phyloP scores from a whole-genome alignment of 2,113 vertebrate species.

The Gallinago jamesoni region DNA sequence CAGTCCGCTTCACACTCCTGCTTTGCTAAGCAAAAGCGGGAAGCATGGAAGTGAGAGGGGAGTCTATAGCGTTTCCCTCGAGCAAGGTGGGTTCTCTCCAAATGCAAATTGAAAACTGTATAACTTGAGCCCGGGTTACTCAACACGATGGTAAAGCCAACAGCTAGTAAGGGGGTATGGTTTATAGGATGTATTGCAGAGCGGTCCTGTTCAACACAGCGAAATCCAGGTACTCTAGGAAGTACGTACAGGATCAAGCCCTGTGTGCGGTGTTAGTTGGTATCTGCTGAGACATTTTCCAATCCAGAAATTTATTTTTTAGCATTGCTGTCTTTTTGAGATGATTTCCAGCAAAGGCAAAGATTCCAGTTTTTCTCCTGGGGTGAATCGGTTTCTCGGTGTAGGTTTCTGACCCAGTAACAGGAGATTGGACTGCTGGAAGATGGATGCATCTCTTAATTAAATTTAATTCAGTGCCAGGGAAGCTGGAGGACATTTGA shows the following conservation, averaged over 20 bases:
- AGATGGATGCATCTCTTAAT: neutral
- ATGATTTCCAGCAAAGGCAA: neutral
- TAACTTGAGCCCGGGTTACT: neutral
- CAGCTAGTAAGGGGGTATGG: no score
- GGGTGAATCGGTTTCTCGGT: neutral
- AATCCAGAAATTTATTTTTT: neutral
- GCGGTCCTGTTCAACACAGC: rapidly evolving
- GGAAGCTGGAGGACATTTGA: neutral
- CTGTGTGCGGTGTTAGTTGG: neutral
- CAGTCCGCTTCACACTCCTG: neutral
- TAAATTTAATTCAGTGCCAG: neutral
- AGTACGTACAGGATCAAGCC: rapidly evolving
- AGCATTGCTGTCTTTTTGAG: neutral
- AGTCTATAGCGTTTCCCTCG: neutral
- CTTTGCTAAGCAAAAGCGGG: neutral
- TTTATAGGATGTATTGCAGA: neutral
- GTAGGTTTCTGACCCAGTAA: neutral
- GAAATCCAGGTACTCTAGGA: neutral
- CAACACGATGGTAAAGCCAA: neutral
- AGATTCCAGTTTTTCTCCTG: neutral
- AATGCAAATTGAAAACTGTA: rapidly evolving
- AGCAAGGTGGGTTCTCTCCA: neutral
- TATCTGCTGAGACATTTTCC: neutral
- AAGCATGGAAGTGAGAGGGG: neutral
- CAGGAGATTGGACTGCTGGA: neutral